Base-by-base conservation (phyloP, 1,140 invertebrate species). In the Micrasema longulum region DNA sequence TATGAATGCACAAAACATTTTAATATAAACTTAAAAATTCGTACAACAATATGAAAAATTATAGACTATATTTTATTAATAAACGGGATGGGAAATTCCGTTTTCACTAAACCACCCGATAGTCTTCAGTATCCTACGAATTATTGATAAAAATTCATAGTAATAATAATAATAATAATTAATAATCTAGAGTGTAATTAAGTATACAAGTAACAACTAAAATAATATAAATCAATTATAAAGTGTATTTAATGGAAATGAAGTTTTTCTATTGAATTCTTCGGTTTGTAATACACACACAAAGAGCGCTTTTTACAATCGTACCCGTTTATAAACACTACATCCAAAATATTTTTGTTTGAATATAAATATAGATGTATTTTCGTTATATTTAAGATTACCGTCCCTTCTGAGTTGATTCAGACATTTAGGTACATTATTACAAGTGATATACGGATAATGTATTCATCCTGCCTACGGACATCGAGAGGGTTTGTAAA, bases 11-110 rank as follows among this genome's bases (percentile, higher is more conserved):
- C 88, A 90, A 89, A 88, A 90, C 87, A 89, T 90, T 91, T 91
- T 91, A 91, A 91, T 91, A 91, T 90, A 91, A 91, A 91, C 89
- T 91, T 91, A 91, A 91, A 91, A 91, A 91, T 90, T 87, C 87
- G 89, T 91, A 91, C 88, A 90, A 90, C 88, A 89, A 89, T 90
- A 90, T 90, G 88, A 90, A 90, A 90, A 90, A 90, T 90, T 90
- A 89, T 89, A 89, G 85, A 88, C 86, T 88, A 90, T 90, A 87
- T 88, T 64, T 64, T 89, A 89, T 83, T 84, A 83, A 82, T 81
- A 84, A 85, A 86, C 87, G 86, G 87, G 82, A 87, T 87, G 86
- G 87, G 87, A 88, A 85, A 87, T 82, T 82, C 87, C 87, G 86
- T 85, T 86, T 41, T 89, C 85, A 88, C 86, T 89, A 52, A 76